Evolutionary conservation across 92 coral and sea anemone species (phyloP).

Genomic region (Zoanthus gigantus): DNA sequence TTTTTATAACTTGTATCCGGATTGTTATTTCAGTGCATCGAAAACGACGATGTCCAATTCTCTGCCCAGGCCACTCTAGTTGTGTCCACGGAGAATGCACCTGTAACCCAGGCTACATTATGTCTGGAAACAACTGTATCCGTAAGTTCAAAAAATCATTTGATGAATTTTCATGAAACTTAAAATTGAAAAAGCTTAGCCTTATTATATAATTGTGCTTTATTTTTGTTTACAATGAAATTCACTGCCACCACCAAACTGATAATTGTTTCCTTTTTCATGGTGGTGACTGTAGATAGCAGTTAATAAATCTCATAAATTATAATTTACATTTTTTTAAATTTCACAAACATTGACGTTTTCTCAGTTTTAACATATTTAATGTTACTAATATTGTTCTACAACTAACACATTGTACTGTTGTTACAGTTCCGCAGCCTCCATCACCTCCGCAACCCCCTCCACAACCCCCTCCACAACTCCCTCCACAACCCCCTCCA

Average conservation of each 20-base stretch:
- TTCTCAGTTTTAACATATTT: not conserved
- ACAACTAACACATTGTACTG: not conserved
- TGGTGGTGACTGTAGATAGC: too few species aligned
- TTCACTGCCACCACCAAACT: too few species aligned
- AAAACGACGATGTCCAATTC: slow-evolving; percentile 55
- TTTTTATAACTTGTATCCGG: not conserved
- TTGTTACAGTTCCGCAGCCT: slow-evolving; percentile 40
- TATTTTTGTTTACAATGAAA: not conserved
- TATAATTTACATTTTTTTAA: not conserved
- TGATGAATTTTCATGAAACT: not conserved
- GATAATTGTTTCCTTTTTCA: too few species aligned
- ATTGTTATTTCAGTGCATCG: slow-evolving; percentile 52
- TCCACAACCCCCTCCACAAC: not conserved
- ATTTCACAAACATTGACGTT: not conserved
- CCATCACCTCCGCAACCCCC: not conserved
- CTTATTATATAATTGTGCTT: not conserved
- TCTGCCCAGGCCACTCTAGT: slow-evolving; percentile 87
- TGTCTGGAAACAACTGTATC: slow-evolving; percentile 83
- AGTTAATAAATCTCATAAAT: not conserved
- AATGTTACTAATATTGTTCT: not conserved
- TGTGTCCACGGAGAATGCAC: slow-evolving; percentile 87
- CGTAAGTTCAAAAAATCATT: slow-evolving; percentile 66
- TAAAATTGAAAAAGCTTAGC: not conserved
- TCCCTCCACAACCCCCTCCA: not conserved
- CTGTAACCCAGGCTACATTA: slow-evolving; percentile 87